Evolutionary conservation across 2,888 invertebrate species (phyloP), one percentile per base, ranked within the genome.

Genomic region (Dryococelus australis): DNA sequence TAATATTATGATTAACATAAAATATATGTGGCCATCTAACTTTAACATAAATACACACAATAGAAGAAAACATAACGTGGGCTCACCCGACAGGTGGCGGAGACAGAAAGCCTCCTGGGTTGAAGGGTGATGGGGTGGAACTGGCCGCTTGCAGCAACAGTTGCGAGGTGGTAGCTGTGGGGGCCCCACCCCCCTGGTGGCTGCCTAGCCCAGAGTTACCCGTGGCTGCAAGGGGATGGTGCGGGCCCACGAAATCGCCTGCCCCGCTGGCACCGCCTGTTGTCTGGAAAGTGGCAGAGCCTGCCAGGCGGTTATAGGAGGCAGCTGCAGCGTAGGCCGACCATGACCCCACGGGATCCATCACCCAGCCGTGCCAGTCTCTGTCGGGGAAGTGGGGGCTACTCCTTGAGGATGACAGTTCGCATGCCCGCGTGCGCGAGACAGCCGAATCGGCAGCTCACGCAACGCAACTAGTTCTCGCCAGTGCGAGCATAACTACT

Each of bases 311-410:
- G 94, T 97, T 97, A 94, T 97, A 97, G 91, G 96, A 96, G 83
- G 88, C 87, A 85, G 90, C 90, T 84, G 88, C 87, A 85, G 90
- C 90, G 93, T 96, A 96, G 92, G 95, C 95, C 92, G 96, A 95
- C 97, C 97, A 97, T 94, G 97, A 97, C 94, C 96, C 97, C 93
- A 96, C 96, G 92, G 97, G 97, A 96, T 97, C 97, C 97, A 97
- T 97, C 93, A 94, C 94, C 94, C 89, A 85, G 79, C 81, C 87
- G 85, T 86, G 87, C 88, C 86, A 86, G 85, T 87, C 85, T 86
- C 65, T 65, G 65, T 65, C 65, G 65, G 65, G 65, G 3, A n/a
- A 51, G 43, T 47, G 47, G 43, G 83, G 53, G 78, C 87, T 85
- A 87, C 85, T 87, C 83, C 78, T 51, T 84, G 87, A n/a, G 65